Conservation (phyloP, 2,797 vertebrate genomes). For the Alcedo atthis region DNA sequence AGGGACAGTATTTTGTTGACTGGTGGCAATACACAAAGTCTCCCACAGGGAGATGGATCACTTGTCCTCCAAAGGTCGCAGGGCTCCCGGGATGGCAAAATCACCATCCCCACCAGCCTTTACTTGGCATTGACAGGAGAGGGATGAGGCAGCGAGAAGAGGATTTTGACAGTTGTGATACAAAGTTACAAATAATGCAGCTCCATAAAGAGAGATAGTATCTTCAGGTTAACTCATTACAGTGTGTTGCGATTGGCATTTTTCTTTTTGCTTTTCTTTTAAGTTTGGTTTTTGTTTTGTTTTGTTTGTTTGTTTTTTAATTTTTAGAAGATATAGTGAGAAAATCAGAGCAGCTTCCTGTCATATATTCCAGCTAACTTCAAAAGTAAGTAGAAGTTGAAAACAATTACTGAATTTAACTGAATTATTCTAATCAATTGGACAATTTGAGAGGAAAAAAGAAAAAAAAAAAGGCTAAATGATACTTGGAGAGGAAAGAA, state of each 20-base stretch:
- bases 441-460: background rate
- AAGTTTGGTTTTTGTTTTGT: too few relatives aligned
- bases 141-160: background rate
- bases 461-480: background rate
- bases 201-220: background rate
- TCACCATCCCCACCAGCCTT: background rate
- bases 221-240: background rate
- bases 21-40: conserved; percentile 16
- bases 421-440: background rate
- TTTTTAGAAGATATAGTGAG: background rate
- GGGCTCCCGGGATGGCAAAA: background rate
- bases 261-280: too few relatives aligned
- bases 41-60: background rate
- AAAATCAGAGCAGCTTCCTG: background rate
- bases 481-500: background rate
- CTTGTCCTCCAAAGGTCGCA: conserved; percentile 32
- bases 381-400: background rate
- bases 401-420: background rate
- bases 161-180: background rate
- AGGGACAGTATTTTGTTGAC: conserved; percentile 24
- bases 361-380: background rate
- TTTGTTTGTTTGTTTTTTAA: too few relatives aligned
- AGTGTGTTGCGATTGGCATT: background rate
- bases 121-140: background rate
- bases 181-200: background rate